A percentile compares a stretch with the other conserved stretches of the same genome.
Evolutionary conservation across 2,888 invertebrate genomes (phyloP).

Genomic region (Ecdyonurus torrentis): DNA sequence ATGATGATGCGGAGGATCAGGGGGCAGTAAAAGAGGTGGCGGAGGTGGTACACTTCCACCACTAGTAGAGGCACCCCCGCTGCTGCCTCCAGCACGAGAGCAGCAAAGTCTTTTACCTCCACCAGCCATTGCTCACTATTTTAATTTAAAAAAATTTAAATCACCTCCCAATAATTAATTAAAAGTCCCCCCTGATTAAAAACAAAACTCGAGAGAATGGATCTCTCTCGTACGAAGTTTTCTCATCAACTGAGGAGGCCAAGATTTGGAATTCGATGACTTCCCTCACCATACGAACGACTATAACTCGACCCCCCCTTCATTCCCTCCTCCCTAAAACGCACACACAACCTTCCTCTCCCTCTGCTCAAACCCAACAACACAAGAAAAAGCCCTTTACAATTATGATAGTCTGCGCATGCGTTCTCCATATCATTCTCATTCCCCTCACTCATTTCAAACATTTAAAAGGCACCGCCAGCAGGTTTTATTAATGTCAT

Average conservation of each 20-base stretch:
- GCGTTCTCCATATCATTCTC: not conserved
- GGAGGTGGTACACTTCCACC: slow-evolving; percentile 1
- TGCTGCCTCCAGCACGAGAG: slow-evolving; percentile 23
- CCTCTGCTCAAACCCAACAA: not conserved
- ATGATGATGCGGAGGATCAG: not conserved
- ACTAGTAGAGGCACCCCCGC: slow-evolving; percentile 9
- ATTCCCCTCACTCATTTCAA: not conserved
- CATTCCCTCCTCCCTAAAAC: not conserved
- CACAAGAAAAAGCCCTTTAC: not conserved
- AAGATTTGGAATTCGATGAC: not conserved
- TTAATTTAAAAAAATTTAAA: not conserved
- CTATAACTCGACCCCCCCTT: not conserved
- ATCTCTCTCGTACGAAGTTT: not conserved
- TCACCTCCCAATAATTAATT: not conserved
- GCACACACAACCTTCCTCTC: not conserved
- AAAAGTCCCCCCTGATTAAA: not conserved
- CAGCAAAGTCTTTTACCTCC: slow-evolving; percentile 30
- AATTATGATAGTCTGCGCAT: not conserved
- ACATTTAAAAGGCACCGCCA: not conserved
- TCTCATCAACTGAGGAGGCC: not conserved
- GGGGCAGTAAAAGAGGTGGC: not conserved
- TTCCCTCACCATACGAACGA: not conserved
- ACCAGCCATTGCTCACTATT: slow-evolving; percentile 18
- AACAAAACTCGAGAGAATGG: not conserved
- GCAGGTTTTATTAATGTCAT: not conserved